Evolutionary conservation across 2,888 invertebrate genomes (phyloP), one percentile per base, ranked within the genome.

Genomic region (Hecatera dysodea): DNA sequence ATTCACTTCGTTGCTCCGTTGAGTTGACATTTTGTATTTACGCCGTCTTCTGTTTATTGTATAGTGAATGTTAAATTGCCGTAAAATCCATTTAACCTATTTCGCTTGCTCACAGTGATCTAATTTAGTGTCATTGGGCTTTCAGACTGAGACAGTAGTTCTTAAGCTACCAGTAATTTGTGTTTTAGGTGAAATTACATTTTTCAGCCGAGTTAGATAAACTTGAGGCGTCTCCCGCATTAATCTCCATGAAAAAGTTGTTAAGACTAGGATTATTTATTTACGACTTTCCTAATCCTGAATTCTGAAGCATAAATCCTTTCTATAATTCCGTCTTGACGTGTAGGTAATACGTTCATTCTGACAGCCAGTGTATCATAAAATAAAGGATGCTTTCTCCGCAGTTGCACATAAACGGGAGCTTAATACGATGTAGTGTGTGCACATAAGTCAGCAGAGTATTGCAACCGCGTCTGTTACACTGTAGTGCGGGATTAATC

Each of bases 1-100:
- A 85, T 82, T 82, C 78, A 80, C 84, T 82, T 86, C 69, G 72
- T 80, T 82, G 77, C 75, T 84, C 69, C 57, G 68, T 75, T 73
- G 73, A 76, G 76, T 82, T 80, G 78, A 78, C 82, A 77, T 82
- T 82, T 80, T 84, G 72, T 86, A 74, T 84, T 84, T 80, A 75
- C 75, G 72, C 74, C 53, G 76, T 78, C 75, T 79, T 75, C 76
- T 83, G 75, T 85, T 83, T 80, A 81, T 81, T 83, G 81, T 85
- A 68, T 75, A 77, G 73, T 77, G 72, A 85, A 83, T 83, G 75
- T 72, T 83, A 78, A 81, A 80, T 80, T 70, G 33, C 77, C 68
- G 80, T 80, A 76, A 83, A 83, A 83, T 72, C 60, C 57, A 64
- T 75, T 78, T 67, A 83, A 72, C 72, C 68, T 72, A 68, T 62